Conservation (phyloP, 2,888 invertebrate species). For the Lasiommata megera region DNA sequence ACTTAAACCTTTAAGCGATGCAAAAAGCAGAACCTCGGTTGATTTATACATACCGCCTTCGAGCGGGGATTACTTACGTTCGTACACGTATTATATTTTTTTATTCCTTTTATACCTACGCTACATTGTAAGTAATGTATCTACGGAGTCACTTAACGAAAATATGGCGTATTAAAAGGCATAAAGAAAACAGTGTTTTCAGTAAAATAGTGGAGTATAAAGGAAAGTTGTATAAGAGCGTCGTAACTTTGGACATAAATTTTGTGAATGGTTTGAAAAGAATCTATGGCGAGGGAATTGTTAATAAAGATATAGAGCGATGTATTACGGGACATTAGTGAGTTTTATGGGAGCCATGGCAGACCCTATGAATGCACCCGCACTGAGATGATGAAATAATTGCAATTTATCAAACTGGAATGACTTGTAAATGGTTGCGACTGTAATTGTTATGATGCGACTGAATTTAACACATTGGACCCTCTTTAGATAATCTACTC, state of each 20-base stretch:
- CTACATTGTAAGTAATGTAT: slow-evolving; percentile 71
- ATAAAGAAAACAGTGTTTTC: slow-evolving; percentile 80
- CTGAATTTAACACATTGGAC: background rate
- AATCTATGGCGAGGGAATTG: slow-evolving; percentile 74
- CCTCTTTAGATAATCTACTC: background rate
- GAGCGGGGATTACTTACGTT: slow-evolving; percentile 60
- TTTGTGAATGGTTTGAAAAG: slow-evolving; percentile 70
- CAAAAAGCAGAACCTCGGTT: slow-evolving; percentile 61
- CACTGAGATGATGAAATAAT: slow-evolving; percentile 38
- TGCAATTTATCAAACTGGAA: slow-evolving; percentile 51
- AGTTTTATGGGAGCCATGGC: slow-evolving; percentile 65
- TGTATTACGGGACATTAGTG: slow-evolving; percentile 76
- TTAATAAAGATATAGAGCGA: slow-evolving; percentile 79
- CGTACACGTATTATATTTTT: slow-evolving; percentile 51
- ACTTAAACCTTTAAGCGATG: slow-evolving; percentile 53
- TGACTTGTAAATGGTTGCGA: slow-evolving; percentile 17
- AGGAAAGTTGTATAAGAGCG: slow-evolving; percentile 69
- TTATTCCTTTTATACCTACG: slow-evolving; percentile 55
- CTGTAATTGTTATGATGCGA: slow-evolving; percentile 19
- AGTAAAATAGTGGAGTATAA: slow-evolving; percentile 74
- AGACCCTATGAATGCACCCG: slow-evolving; percentile 66
- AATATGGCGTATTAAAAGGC: slow-evolving; percentile 75
- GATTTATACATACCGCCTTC: slow-evolving; percentile 72
- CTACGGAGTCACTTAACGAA: slow-evolving; percentile 69
- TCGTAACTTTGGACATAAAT: slow-evolving; percentile 75